Base-by-base conservation (phyloP, 2,888 invertebrate species). In the Agrenia bidenticulata region DNA sequence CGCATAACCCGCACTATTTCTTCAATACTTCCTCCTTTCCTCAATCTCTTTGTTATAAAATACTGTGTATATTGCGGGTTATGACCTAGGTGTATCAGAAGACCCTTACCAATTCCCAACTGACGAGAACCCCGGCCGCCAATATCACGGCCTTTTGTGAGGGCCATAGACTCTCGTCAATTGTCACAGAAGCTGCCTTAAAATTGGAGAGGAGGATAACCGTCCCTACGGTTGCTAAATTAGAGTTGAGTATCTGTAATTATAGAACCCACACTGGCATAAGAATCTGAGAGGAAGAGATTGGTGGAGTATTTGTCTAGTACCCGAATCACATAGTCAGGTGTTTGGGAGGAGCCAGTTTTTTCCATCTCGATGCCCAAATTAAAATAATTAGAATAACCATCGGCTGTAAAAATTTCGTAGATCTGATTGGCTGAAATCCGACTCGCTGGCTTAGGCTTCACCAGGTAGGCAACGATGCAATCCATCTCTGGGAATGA, bases 61-160 rank as follows among this genome's bases (percentile, higher is more conserved):
- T n/a, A n/a, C n/a, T n/a, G n/a, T n/a, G n/a, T n/a, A n/a, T n/a
- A n/a, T n/a, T n/a, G n/a, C n/a, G n/a, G n/a, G n/a, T n/a, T n/a
- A n/a, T n/a, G n/a, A n/a, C n/a, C n/a, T n/a, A n/a, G n/a, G n/a
- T n/a, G 32, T 32, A n/a, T 26, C 21, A 21, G 24, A 5, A 61
- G 55, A 2, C 26, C 37, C 39, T 67, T 61, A 70, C 70, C 65
- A 67, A 62, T 55, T 70, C 70, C 70, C 70, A 70, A 51, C 64
- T 67, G 67, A 70, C 63, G 60, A 65, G 65, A 39, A 71, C 51
- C 39, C 66, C 71, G 2, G 66, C 64, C 15, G 66, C 71, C 57
- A 71, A 64, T 59, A 71, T 68, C 53, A 68, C 68, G 58, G 71
- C 71, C 57, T 71, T 71, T 55, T 71, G 71, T 17, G 71, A 71